These are phyloP conservation scores for Hapalemur alaotrensis DNA, from an alignment of 2,797 vertebrate species.

Conservation along the genomic window DNA sequence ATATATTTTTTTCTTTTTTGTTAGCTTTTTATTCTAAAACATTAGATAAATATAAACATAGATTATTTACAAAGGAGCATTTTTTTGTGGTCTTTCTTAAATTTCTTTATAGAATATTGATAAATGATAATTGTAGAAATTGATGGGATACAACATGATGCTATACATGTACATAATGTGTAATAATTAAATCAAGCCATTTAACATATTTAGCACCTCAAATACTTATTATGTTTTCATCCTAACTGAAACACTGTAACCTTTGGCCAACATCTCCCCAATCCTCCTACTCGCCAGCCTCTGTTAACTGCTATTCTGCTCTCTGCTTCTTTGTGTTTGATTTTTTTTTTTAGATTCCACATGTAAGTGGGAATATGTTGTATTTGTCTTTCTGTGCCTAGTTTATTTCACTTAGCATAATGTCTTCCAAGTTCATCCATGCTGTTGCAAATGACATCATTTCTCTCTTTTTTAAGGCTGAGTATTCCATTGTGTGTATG, in stretches of 20 bases:
- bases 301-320: not conserved
- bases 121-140: not conserved
- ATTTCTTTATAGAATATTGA: not conserved
- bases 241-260: not conserved
- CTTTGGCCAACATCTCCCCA: not conserved
- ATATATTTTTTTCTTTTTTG: not conserved
- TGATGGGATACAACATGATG: not conserved
- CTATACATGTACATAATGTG: not conserved
- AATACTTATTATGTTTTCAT: not conserved
- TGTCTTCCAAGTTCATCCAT: not conserved
- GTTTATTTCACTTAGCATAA: not conserved
- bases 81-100: not conserved
- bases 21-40: not conserved
- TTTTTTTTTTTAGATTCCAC: not conserved
- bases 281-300: not conserved
- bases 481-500: not conserved
- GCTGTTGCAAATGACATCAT: not conserved
- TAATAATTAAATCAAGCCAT: not conserved
- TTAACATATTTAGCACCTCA: not conserved
- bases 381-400: not conserved
- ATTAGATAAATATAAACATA: not conserved
- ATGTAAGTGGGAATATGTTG: not conserved
- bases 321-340: not conserved
- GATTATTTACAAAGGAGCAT: not conserved
- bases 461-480: not conserved